phyloP scores from a whole-genome alignment of 2,113 vertebrate species.

The Varanus salvator region DNA sequence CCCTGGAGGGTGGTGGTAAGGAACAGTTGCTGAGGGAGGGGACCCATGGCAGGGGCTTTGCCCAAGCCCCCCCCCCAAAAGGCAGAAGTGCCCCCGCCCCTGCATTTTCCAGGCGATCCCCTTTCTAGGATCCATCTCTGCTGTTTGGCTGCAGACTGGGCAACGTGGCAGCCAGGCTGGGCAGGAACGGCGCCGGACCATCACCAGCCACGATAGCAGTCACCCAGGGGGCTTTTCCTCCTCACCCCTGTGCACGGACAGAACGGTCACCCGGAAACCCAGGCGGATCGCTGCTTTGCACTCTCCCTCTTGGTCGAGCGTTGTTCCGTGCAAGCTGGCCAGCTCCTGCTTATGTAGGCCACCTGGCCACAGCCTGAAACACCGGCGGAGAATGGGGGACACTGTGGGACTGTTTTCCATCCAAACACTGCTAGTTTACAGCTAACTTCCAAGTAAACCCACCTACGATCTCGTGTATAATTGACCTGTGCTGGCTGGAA shows the following conservation, averaged over 20 bases:
- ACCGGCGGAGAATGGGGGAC: not conserved
- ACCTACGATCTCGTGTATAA: no score
- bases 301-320: not conserved
- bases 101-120: not conserved
- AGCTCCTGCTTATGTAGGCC: not conserved
- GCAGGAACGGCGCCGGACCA: conserved; percentile 58
- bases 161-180: conserved; percentile 69
- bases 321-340: not conserved
- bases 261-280: not conserved
- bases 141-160: conserved; percentile 62
- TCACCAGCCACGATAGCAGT: conserved; percentile 5
- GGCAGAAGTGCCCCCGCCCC: no score
- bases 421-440: no score
- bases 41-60: no score
- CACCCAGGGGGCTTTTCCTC: conserved; percentile 1
- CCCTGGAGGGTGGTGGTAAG: no score
- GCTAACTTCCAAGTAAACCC: no score
- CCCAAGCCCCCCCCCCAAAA: no score
- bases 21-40: no score
- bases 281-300: not conserved
- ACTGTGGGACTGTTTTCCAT: no score
- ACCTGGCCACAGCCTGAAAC: not conserved
- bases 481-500: no score
- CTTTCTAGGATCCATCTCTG: conserved; percentile 39
- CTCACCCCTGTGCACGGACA: no score